phyloP scores from a whole-genome alignment of 1,140 invertebrate genomes.

The Hylaeus volcanicus region DNA sequence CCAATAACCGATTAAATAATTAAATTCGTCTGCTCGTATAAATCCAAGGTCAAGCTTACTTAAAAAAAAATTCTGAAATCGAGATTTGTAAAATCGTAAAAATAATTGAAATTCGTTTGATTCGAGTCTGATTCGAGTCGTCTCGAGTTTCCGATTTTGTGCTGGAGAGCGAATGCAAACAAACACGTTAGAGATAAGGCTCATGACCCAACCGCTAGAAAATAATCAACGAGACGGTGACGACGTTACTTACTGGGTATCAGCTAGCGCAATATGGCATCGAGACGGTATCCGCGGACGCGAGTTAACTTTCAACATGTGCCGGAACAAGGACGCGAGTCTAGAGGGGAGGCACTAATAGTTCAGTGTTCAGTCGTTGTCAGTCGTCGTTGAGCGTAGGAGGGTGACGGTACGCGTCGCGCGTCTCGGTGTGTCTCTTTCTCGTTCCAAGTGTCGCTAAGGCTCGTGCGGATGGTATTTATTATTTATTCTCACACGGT shows the following conservation, averaged over 20 bases:
- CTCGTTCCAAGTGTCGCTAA: no score
- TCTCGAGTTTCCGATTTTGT: no score
- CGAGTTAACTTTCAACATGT: constrained; percentile 16
- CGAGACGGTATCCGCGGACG: neutral
- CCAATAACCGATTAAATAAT: no score
- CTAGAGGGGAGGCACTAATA: neutral
- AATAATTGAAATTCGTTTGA: no score
- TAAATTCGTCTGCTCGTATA: no score
- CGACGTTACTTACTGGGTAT: neutral
- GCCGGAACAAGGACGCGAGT: neutral
- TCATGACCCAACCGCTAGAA: neutral
- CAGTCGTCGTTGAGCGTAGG: neutral
- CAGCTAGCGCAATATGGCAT: neutral
- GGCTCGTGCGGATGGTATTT: neutral
- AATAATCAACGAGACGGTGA: neutral
- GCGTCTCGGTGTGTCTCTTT: neutral
- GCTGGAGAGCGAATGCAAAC: neutral
- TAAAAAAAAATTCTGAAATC: neutral
- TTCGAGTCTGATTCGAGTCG: no score
- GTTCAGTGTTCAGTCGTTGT: neutral
- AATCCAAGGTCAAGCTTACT: no score
- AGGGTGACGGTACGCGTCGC: neutral
- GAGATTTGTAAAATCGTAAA: no score
- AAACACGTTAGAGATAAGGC: neutral
- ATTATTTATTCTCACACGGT: no score